A percentile compares a stretch with the other conserved stretches of the same genome.
phyloP scores from a whole-genome alignment of 2,888 invertebrate genomes.

The Cryptocephalus primarius region DNA sequence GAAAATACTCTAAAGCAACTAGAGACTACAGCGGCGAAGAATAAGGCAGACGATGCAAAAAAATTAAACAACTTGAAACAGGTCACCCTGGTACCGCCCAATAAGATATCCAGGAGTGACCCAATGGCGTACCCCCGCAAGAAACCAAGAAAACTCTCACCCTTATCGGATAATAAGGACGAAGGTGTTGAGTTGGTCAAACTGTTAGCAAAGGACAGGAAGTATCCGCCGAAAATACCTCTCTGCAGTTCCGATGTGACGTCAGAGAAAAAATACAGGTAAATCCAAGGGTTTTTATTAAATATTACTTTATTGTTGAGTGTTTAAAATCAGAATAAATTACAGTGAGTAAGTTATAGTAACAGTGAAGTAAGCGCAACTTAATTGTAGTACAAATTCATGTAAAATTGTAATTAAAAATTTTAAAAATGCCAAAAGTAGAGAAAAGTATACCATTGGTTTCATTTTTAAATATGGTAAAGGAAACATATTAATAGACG shows the following conservation, averaged over 20 bases:
- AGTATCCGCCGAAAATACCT: slow-evolving; percentile 43
- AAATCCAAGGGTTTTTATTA: slow-evolving; percentile 20
- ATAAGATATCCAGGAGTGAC: slow-evolving; percentile 16
- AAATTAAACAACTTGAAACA: slow-evolving; percentile 13
- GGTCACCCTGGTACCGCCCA: slow-evolving; percentile 9
- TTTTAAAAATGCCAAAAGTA: no score
- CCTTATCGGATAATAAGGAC: slow-evolving; percentile 27
- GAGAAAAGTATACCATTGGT: no score
- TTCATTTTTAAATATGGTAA: no score
- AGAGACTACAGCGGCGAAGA: slow-evolving; percentile 17
- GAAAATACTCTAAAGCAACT: slow-evolving; percentile 30
- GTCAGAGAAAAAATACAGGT: slow-evolving; percentile 39
- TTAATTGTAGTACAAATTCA: no score
- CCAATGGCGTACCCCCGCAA: slow-evolving; percentile 16
- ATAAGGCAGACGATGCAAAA: slow-evolving; percentile 8
- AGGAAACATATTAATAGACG: no score
- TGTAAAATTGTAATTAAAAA: no score
- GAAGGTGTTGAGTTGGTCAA: slow-evolving; percentile 68
- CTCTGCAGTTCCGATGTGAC: slow-evolving; percentile 46
- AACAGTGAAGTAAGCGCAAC: no score
- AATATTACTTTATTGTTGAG: no score
- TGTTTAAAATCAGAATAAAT: no score
- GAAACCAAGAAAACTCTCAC: slow-evolving; percentile 25
- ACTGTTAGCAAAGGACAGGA: slow-evolving; percentile 55
- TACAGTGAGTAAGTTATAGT: no score